phyloP scores from a whole-genome alignment of 2,113 vertebrate genomes.

The Cathartes aura region DNA sequence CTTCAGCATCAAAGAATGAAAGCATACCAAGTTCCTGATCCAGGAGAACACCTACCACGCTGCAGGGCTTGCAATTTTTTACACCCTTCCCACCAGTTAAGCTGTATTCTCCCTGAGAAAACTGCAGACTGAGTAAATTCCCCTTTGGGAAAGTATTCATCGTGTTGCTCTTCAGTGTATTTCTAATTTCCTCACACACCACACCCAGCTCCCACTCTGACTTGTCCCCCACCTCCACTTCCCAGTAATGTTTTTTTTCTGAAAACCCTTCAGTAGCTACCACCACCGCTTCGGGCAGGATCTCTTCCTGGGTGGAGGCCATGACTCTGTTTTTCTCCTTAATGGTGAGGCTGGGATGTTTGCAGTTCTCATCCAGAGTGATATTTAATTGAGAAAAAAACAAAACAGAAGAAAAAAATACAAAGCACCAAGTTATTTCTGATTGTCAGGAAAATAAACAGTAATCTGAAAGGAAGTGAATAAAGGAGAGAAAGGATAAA shows the following conservation, averaged over 20 bases:
- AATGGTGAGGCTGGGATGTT: neutral
- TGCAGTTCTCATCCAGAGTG: neutral
- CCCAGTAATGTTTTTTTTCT: neutral
- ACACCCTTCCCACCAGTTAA: rapidly evolving
- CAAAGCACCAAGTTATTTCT: neutral
- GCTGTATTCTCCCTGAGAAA: neutral
- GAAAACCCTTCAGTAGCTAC: neutral
- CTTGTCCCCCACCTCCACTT: neutral
- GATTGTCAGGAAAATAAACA: neutral
- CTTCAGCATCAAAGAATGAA: neutral
- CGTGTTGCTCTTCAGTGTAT: neutral
- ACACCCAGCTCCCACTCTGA: neutral
- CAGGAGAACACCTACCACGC: neutral
- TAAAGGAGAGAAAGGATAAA: neutral
- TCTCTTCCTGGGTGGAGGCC: no score
- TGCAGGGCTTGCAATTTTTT: neutral
- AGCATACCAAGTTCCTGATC: rapidly evolving
- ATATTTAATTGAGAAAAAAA: neutral
- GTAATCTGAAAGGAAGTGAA: neutral
- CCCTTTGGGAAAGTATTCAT: no score
- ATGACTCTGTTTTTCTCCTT: neutral
- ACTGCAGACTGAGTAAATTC: neutral
- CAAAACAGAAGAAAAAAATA: no score
- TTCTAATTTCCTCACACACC: neutral
- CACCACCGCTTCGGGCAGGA: rapidly evolving